Evolutionary conservation across 2,113 vertebrate species (phyloP).

Genomic region (Eulacestoma nigropectus): DNA sequence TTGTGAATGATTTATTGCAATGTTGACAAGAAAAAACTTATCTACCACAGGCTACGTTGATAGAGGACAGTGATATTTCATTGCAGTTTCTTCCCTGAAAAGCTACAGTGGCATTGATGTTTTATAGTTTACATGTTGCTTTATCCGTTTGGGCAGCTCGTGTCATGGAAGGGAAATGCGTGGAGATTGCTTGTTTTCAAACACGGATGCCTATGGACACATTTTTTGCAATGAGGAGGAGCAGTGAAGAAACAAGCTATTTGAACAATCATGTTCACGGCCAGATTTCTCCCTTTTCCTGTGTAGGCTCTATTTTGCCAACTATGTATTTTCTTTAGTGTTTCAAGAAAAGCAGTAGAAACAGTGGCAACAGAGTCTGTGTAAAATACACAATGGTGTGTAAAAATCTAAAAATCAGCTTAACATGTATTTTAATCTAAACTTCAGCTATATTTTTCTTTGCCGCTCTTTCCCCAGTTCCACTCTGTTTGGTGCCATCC

Average conservation of each 20-base stretch:
- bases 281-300: not conserved
- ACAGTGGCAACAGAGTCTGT: not conserved
- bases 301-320: not conserved
- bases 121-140: not conserved
- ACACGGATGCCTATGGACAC: not conserved
- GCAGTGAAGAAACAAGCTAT: not conserved
- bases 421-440: not conserved
- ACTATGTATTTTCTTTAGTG: not conserved
- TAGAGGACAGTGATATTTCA: conserved; percentile 4
- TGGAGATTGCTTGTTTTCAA: not conserved
- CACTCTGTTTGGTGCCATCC: not conserved
- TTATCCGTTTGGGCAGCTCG: conserved; percentile 5
- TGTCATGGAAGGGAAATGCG: not conserved
- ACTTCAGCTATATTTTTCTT: not conserved
- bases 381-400: not conserved
- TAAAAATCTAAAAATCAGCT: conserved; percentile 14
- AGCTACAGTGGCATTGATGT: not conserved
- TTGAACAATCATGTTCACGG: not conserved
- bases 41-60: not conserved
- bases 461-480: not conserved
- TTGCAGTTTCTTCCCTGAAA: conserved; percentile 8
- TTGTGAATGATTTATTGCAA: conserved; percentile 24
- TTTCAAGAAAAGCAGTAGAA: not conserved
- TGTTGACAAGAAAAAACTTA: not conserved
- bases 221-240: not conserved